Conservation (phyloP, 2,888 invertebrate species). For the Acleris emargana region DNA sequence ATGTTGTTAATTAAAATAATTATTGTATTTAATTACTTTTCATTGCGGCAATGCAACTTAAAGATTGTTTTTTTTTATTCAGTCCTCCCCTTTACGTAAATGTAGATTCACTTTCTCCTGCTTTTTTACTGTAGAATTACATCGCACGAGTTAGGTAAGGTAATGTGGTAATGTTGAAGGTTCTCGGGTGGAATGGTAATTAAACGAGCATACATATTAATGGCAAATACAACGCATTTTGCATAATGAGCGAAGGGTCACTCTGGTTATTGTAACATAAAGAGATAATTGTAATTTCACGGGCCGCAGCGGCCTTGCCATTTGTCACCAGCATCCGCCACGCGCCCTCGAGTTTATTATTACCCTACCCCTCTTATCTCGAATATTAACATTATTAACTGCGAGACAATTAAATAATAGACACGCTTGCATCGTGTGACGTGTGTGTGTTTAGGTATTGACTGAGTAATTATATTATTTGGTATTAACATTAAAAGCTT, state of each 20-base stretch:
- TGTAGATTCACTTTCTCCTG: too few relatives aligned
- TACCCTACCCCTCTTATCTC: slow-evolving; percentile 70
- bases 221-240: slow-evolving; percentile 64
- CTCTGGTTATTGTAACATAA: slow-evolving; percentile 50
- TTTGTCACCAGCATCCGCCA: slow-evolving; percentile 84
- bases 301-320: slow-evolving; percentile 64
- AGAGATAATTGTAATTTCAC: slow-evolving; percentile 81
- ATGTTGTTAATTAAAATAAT: too few relatives aligned
- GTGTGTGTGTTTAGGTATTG: too few relatives aligned
- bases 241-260: slow-evolving; percentile 77
- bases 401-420: slow-evolving; percentile 66
- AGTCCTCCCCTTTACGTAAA: too few relatives aligned
- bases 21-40: too few relatives aligned
- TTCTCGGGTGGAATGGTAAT: slow-evolving; percentile 28
- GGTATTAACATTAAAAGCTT: too few relatives aligned
- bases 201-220: slow-evolving; percentile 45
- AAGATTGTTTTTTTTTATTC: too few relatives aligned
- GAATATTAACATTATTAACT: slow-evolving; percentile 49
- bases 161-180: background rate
- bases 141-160: too few relatives aligned
- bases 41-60: too few relatives aligned
- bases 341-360: slow-evolving; percentile 79
- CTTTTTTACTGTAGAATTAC: too few relatives aligned
- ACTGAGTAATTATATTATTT: too few relatives aligned
- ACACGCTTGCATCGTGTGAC: slow-evolving; percentile 30